phyloP scores from a whole-genome alignment of 2,888 invertebrate genomes.

The Cheilosia scutellata region DNA sequence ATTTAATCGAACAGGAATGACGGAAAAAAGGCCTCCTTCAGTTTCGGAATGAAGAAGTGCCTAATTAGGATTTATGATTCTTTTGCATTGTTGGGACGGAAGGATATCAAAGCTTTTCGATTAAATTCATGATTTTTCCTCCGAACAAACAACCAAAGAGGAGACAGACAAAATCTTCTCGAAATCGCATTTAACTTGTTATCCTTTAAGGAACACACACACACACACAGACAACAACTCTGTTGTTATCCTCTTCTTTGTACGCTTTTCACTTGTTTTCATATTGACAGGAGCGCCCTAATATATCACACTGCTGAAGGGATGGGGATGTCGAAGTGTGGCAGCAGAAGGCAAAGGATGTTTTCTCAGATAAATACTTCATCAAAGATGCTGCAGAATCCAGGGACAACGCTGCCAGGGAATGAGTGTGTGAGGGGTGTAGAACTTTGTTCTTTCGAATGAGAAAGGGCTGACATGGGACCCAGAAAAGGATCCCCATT shows the following conservation, averaged over 20 bases:
- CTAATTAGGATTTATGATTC: constrained; percentile 69
- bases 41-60: constrained; percentile 15
- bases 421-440: not conserved
- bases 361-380: constrained; percentile 69
- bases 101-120: constrained; percentile 66
- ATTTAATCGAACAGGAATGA: constrained; percentile 62
- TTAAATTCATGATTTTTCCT: constrained; percentile 66
- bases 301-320: constrained; percentile 64
- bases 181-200: constrained; percentile 72
- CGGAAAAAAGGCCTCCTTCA: constrained; percentile 11
- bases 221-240: constrained; percentile 20
- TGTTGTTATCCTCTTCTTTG: constrained; percentile 53
- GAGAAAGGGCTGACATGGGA: constrained; percentile 66
- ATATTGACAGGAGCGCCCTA: constrained; percentile 72
- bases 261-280: constrained; percentile 65
- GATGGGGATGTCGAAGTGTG: not conserved
- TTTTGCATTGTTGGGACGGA: constrained; percentile 11
- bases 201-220: constrained; percentile 49
- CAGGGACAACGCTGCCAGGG: not conserved
- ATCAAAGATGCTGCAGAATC: constrained; percentile 68
- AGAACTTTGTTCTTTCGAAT: not conserved
- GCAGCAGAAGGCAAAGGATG: constrained; percentile 61
- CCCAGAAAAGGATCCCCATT: constrained; percentile 60
- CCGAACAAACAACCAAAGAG: constrained; percentile 19
- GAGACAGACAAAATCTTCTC: constrained; percentile 29